Evolutionary conservation across 2,113 vertebrate species (phyloP).

Genomic region (Hylia prasina): DNA sequence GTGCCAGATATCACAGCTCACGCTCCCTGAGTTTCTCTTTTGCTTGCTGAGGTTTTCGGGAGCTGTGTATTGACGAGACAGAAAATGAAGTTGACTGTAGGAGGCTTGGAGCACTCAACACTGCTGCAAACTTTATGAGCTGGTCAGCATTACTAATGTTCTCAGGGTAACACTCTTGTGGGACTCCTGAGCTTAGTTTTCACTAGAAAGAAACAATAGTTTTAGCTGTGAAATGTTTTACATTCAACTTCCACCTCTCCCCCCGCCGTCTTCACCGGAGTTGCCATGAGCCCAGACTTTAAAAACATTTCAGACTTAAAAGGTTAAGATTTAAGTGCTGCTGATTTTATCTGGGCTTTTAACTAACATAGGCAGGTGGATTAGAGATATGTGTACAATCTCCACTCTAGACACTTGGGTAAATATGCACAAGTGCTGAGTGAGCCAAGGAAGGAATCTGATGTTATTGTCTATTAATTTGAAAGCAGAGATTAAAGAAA

Average conservation of each 20-base stretch:
- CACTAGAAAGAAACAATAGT: slow-evolving; percentile 30
- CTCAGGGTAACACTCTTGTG: background rate
- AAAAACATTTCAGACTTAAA: slow-evolving; percentile 83
- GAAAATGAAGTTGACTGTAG: slow-evolving; percentile 45
- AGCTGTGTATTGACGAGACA: background rate
- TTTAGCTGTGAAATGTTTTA: slow-evolving; percentile 55
- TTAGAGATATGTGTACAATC: slow-evolving; percentile 88
- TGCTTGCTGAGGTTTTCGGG: background rate
- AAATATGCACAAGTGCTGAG: slow-evolving; percentile 83
- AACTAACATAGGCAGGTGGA: slow-evolving; percentile 87
- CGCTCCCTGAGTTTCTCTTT: background rate
- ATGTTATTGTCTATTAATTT: slow-evolving; percentile 93
- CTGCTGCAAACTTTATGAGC: slow-evolving; percentile 34
- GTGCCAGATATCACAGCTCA: background rate
- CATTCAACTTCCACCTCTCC: slow-evolving; percentile 8
- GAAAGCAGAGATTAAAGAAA: slow-evolving; percentile 90
- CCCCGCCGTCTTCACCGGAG: slow-evolving; percentile 6
- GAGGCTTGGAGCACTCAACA: slow-evolving; percentile 41
- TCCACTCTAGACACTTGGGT: slow-evolving; percentile 85
- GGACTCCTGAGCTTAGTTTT: background rate
- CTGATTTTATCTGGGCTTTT: slow-evolving; percentile 86
- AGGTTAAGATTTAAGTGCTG: slow-evolving; percentile 89
- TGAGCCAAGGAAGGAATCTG: slow-evolving; percentile 81
- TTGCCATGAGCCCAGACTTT: slow-evolving; percentile 80
- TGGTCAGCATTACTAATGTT: slow-evolving; percentile 31